Evolutionary conservation across 2,113 vertebrate genomes (phyloP).

Genomic region (Phrynosoma platyrhinos): DNA sequence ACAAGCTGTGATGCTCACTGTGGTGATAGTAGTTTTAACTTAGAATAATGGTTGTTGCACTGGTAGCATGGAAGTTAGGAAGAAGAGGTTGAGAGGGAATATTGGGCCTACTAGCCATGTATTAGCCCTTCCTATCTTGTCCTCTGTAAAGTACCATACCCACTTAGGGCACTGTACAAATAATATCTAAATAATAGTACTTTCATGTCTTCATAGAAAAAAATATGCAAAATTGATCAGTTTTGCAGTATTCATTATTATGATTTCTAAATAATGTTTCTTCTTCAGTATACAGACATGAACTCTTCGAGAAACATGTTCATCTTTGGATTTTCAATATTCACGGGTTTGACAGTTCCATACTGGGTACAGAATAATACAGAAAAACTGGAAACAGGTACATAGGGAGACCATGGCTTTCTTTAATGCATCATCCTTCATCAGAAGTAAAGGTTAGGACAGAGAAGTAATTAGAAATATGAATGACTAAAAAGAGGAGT

Average conservation of each 20-base stretch:
- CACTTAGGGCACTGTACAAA: not conserved
- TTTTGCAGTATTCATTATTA: not conserved
- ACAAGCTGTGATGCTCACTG: not conserved
- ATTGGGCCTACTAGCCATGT: not conserved
- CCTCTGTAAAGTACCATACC: not conserved
- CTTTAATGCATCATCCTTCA: conserved; percentile 5
- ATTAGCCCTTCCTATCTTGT: not conserved
- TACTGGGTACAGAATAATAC: conserved; percentile 89
- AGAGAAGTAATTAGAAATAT: conserved; percentile 16
- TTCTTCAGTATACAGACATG: conserved; percentile 90
- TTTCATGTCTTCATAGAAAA: not conserved
- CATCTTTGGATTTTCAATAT: conserved; percentile 96
- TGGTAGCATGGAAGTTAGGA: not conserved
- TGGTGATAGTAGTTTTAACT: no score
- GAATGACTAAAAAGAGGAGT: conserved; percentile 1
- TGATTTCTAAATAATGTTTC: conserved; percentile 3
- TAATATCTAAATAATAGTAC: not conserved
- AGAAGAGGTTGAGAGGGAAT: no score
- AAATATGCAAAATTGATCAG: not conserved
- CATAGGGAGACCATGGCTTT: not conserved
- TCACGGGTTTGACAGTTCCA: conserved; percentile 88
- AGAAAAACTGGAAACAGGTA: conserved; percentile 86
- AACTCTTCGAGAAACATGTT: conserved; percentile 97
- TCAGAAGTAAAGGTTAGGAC: conserved; percentile 34
- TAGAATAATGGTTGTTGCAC: no score